These are phyloP conservation scores for Festucalex cinctus DNA, from an alignment of 2,113 vertebrate genomes.

Conservation along the genomic window DNA sequence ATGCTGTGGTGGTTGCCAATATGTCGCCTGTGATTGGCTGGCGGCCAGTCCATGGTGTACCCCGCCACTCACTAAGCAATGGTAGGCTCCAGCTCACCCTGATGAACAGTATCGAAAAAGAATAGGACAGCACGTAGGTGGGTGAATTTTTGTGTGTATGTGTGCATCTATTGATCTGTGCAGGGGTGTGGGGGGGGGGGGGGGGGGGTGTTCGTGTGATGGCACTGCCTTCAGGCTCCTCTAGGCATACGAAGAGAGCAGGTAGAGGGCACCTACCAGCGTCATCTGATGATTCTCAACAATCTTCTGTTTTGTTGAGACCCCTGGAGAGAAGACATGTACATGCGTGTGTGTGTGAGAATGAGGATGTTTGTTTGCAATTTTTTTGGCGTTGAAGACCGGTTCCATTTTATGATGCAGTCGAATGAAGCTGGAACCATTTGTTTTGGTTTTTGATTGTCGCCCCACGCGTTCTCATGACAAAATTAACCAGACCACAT, in stretches of 20 bases:
- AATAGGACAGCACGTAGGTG: background rate
- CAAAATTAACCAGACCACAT: too few species aligned
- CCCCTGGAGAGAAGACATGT: conserved; percentile 60
- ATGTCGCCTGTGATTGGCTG: too few species aligned
- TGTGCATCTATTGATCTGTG: conserved; percentile 49
- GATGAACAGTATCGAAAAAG: conserved; percentile 5
- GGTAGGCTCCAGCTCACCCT: too few species aligned
- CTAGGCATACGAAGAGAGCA: conserved; percentile 70
- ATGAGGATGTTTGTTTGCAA: conserved; percentile 25
- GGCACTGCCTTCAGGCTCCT: conserved; percentile 70
- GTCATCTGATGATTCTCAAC: conserved; percentile 67
- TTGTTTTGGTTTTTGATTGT: too few species aligned
- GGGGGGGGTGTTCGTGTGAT: conserved; percentile 59
- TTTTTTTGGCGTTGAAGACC: too few species aligned
- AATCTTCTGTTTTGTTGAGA: conserved; percentile 70
- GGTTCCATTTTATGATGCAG: too few species aligned
- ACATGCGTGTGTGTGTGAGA: conserved; percentile 23
- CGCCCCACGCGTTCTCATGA: too few species aligned
- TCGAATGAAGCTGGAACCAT: too few species aligned
- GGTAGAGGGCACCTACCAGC: conserved; percentile 62
- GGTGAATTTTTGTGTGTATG: conserved; percentile 39
- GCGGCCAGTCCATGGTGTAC: too few species aligned
- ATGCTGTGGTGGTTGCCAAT: too few species aligned
- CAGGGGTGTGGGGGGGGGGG: conserved; percentile 36
- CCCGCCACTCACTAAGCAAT: too few species aligned